Conservation (phyloP, 92 coral and sea anemone genomes). For the Isaurus tuberculatus region DNA sequence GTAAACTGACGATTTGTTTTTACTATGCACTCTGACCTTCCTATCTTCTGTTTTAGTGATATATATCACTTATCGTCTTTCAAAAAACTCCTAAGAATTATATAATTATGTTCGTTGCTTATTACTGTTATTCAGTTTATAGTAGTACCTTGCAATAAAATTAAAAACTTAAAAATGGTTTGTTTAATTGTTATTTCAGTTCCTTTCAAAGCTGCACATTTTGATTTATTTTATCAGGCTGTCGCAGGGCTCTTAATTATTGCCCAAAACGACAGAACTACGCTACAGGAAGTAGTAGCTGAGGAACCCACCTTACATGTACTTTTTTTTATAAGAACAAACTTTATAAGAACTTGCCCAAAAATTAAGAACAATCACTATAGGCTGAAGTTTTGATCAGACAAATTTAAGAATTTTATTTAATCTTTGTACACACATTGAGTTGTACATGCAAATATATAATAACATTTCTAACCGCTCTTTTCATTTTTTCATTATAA, state of each 20-base stretch:
- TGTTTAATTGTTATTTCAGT: background rate
- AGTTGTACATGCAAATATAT: too few relatives aligned
- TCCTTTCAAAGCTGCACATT: constrained; percentile 1
- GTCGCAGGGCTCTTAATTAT: background rate
- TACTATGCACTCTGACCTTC: background rate
- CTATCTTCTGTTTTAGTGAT: background rate
- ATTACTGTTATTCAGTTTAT: background rate
- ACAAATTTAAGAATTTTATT: too few relatives aligned
- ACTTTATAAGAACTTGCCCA: too few relatives aligned
- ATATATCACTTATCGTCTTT: background rate
- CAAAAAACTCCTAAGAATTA: background rate
- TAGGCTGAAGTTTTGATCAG: too few relatives aligned
- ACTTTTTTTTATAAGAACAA: too few relatives aligned
- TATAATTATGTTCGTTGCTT: background rate
- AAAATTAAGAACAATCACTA: too few relatives aligned
- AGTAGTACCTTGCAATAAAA: background rate
- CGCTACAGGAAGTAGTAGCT: background rate
- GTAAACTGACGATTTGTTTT: background rate
- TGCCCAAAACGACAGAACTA: background rate
- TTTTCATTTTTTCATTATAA: too few relatives aligned
- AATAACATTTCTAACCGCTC: too few relatives aligned
- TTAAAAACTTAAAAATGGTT: background rate
- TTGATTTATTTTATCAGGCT: constrained; percentile 3
- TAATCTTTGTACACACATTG: too few relatives aligned
- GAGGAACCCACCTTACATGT: constrained; percentile 7